These are phyloP conservation scores for Hirudo medicinalis DNA, from an alignment of 1,140 invertebrate genomes.

Conservation along the genomic window DNA sequence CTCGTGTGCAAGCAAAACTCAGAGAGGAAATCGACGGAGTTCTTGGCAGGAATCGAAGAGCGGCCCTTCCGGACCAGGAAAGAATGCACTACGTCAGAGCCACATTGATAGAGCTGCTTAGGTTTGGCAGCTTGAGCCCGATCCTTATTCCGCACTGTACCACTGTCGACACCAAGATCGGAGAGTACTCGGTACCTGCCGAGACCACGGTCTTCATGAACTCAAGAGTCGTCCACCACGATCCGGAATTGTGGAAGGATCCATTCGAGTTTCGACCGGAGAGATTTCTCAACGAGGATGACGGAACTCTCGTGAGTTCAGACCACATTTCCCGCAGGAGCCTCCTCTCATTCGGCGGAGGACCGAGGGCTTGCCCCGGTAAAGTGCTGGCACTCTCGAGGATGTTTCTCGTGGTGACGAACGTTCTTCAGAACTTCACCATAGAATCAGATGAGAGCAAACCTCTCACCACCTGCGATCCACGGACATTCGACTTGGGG, in stretches of 20 bases:
- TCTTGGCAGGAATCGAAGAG: slow-evolving; percentile 10
- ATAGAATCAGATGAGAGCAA: background rate
- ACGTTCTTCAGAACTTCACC: slow-evolving; percentile 11
- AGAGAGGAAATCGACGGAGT: slow-evolving; percentile 2
- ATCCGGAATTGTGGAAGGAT: slow-evolving; percentile 54
- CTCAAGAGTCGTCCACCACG: slow-evolving; percentile 48
- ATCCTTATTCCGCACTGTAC: slow-evolving; percentile 17
- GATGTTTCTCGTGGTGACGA: slow-evolving; percentile 12
- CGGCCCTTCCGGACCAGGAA: background rate
- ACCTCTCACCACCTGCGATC: background rate
- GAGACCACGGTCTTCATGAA: slow-evolving; percentile 17
- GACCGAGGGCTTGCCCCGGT: slow-evolving; percentile 13
- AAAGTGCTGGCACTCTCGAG: slow-evolving; percentile 4
- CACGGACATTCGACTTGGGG: slow-evolving; percentile 12
- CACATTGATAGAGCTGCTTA: slow-evolving; percentile 12
- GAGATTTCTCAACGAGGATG: slow-evolving; percentile 41
- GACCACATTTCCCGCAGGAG: background rate
- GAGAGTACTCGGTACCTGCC: slow-evolving; percentile 14
- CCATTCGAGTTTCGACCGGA: slow-evolving; percentile 59
- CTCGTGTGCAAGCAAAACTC: background rate
- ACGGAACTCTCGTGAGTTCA: slow-evolving; percentile 41
- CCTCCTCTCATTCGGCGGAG: slow-evolving; percentile 12
- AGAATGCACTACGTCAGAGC: slow-evolving; percentile 18
- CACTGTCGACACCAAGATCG: slow-evolving; percentile 13
- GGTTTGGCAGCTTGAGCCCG: slow-evolving; percentile 15